Evolutionary conservation across 2,888 invertebrate genomes (phyloP), one percentile per base, ranked within the genome.

Genomic region (Ornithoptera priamus): DNA sequence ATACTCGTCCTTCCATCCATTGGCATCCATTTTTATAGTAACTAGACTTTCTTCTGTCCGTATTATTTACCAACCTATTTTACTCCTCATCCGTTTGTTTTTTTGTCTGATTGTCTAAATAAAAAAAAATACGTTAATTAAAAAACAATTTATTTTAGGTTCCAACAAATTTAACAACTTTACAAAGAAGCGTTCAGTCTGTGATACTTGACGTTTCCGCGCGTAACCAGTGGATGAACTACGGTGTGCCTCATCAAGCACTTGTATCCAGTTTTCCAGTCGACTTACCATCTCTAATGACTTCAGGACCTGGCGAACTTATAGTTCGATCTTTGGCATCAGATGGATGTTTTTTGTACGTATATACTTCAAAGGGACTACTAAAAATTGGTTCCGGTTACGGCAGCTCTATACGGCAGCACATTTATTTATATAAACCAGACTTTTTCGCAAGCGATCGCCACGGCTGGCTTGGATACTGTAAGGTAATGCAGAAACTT

Each of bases 321-420:
- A 85, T 91, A 20, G 87, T 92, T 3, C 81, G 92, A 66, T 95
- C 96, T 5, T 93, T 99, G 80, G 96, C 97, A 10, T 97, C 97
- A 75, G 98, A 99, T 87, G 99, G 99, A 15, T 95, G 96, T 74
- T 98, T 95, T 87, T 93, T 99, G 67, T 99, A 98, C 87, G 92
- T 99, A 42, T 96, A 97, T 78, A 95, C 97, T 46, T 95, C 96
- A 15, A 95, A 95, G 78, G 97, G 98, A 1, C 92, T 99, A 62
- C 93, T 97, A 73, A 99, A 99, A 93, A 95, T 99, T 73, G 99
- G 99, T 22, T 97, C 98, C 65, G 99, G 99, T 10, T 98, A 97
- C 84, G 97, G 97, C 65, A 97, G 97, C 74, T 98, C 99, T 10
- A 94, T 97, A 75, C 96, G 96, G 87, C 99, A 98, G n/a, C 96